A percentile compares a stretch with the other conserved stretches of the same genome.
These are phyloP conservation scores for Macrobrachium nipponense DNA, from an alignment of 1,140 invertebrate genomes.

Conservation along the genomic window DNA sequence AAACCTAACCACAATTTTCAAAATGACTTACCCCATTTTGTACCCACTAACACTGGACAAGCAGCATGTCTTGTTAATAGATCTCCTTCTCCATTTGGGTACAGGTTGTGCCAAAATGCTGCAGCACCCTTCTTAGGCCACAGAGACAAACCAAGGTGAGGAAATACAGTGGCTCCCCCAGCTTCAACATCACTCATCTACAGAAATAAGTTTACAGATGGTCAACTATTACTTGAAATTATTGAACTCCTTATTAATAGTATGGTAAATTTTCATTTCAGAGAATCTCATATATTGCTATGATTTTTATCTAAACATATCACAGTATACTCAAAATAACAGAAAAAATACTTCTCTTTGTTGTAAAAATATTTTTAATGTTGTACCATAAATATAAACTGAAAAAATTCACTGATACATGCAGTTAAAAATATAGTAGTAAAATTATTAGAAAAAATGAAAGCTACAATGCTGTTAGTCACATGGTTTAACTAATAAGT, in stretches of 20 bases:
- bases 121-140: constrained; percentile 69
- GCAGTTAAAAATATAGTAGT: too few species aligned
- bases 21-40: constrained; percentile 71
- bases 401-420: too few species aligned
- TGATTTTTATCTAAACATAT: not conserved
- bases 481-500: too few species aligned
- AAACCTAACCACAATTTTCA: not conserved
- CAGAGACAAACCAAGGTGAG: constrained; percentile 67
- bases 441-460: too few species aligned
- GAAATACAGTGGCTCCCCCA: constrained; percentile 71
- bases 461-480: too few species aligned
- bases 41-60: constrained; percentile 71
- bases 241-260: too few species aligned
- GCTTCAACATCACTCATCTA: constrained; percentile 68
- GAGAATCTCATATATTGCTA: not conserved
- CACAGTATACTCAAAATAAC: too few species aligned
- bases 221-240: not conserved
- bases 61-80: constrained; percentile 70
- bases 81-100: constrained; percentile 69
- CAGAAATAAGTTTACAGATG: not conserved
- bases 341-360: too few species aligned
- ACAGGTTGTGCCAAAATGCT: constrained; percentile 73
- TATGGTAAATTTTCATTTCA: too few species aligned
- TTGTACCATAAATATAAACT: too few species aligned
- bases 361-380: too few species aligned